Conservation (phyloP, 2,797 vertebrate species). For the Ficedula albicollis region DNA sequence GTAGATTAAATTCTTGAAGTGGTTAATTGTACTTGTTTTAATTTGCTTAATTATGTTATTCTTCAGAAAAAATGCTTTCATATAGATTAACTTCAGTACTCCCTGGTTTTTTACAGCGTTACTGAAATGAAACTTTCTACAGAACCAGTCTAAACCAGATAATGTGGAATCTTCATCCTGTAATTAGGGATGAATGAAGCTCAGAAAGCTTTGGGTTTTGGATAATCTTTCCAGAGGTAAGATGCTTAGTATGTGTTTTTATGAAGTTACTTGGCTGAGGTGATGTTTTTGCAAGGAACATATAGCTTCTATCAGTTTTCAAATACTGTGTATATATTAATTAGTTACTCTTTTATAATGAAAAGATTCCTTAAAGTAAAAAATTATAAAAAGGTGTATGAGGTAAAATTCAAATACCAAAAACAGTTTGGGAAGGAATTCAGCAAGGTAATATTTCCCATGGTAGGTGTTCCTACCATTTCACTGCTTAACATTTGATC, state of each 20-base stretch:
- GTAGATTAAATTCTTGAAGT: background rate
- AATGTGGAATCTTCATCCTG: background rate
- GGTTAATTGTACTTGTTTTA: background rate
- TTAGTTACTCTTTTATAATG: background rate
- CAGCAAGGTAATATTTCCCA: background rate
- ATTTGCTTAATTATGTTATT: background rate
- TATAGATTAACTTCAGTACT: background rate
- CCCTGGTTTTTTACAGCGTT: background rate
- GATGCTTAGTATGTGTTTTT: background rate
- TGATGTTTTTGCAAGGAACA: background rate
- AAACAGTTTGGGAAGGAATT: background rate
- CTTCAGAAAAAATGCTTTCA: background rate
- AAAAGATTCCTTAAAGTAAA: background rate
- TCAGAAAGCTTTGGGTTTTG: conserved; percentile 7
- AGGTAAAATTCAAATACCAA: background rate
- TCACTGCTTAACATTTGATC: background rate
- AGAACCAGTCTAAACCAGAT: background rate
- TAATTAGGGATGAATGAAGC: background rate
- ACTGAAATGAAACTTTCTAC: background rate
- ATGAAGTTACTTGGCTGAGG: background rate
- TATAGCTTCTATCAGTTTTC: background rate
- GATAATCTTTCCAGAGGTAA: background rate
- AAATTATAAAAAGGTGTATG: background rate
- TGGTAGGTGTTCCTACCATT: background rate
- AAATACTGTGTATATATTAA: background rate